Conservation (phyloP, 2,888 invertebrate genomes). For the Hylaea fasciaria region DNA sequence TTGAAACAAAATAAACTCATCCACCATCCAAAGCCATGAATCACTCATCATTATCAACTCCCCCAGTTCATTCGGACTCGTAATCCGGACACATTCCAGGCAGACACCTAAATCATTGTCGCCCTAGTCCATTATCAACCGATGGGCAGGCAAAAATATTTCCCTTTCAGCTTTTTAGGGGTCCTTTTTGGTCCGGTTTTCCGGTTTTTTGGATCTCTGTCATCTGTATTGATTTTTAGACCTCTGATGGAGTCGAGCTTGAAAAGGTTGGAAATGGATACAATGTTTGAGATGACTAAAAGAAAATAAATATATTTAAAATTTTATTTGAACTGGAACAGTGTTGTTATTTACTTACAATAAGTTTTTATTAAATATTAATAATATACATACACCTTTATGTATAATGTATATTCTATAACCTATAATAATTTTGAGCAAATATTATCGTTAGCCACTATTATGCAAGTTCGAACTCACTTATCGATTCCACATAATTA, state of each 20-base stretch:
- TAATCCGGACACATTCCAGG: slow-evolving; percentile 36
- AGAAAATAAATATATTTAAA: no score
- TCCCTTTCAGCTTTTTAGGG: slow-evolving; percentile 51
- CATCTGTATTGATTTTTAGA: slow-evolving; percentile 57
- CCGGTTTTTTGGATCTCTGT: slow-evolving; percentile 46
- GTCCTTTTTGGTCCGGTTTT: slow-evolving; percentile 46
- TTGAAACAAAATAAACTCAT: neutral
- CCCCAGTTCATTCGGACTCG: slow-evolving; percentile 33
- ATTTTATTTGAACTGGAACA: no score
- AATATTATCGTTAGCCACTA: no score
- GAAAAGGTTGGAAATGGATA: neutral
- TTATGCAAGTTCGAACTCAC: no score
- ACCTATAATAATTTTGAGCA: no score
- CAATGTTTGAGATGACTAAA: no score
- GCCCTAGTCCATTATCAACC: slow-evolving; percentile 64
- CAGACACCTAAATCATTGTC: slow-evolving; percentile 47
- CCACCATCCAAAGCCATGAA: slow-evolving; percentile 27
- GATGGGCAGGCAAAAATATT: slow-evolving; percentile 60
- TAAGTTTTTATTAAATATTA: no score
- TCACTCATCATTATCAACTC: slow-evolving; percentile 41
- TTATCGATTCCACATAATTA: no score
- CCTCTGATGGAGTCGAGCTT: slow-evolving; percentile 15
- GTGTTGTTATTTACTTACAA: no score
- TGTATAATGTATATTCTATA: no score
- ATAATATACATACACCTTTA: no score